Evolutionary conservation across 2,113 vertebrate genomes (phyloP).

Genomic region (Neotoma lepida): DNA sequence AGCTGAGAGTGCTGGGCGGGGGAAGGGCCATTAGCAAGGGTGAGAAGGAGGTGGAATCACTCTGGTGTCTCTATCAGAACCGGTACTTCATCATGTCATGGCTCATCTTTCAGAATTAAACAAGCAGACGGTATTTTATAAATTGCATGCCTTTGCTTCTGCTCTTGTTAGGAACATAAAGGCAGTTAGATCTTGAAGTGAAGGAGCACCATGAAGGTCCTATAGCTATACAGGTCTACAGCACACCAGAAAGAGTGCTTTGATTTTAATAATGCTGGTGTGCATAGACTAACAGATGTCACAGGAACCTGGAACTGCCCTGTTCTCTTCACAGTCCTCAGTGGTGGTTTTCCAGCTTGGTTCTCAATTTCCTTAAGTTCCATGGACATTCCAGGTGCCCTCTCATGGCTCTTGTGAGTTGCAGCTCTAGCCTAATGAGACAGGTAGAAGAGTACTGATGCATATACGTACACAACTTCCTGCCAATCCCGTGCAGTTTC

Average conservation of each 20-base stretch:
- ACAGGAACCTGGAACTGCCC: background rate
- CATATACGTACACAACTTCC: background rate
- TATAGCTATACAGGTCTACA: background rate
- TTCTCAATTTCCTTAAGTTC: background rate
- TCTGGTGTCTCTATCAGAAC: background rate
- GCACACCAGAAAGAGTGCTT: background rate
- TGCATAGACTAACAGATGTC: background rate
- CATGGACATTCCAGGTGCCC: accelerated
- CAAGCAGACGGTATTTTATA: background rate
- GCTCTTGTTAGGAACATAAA: background rate
- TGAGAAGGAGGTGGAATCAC: background rate
- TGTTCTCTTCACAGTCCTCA: background rate
- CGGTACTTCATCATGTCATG: background rate
- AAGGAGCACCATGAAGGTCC: background rate
- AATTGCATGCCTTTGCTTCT: background rate
- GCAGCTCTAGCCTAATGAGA: background rate
- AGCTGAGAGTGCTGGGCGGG: constrained; percentile 82
- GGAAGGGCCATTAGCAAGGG: constrained; percentile 81
- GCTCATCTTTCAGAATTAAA: constrained; percentile 21
- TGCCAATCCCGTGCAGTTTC: background rate
- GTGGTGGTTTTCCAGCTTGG: background rate
- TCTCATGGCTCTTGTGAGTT: background rate
- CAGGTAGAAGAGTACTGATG: background rate
- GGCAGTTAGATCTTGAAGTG: background rate
- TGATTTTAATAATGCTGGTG: background rate